Percentiles rank a stretch among this genome's conserved stretches.
These are phyloP conservation scores for Orussus abietinus DNA, from an alignment of 1,140 invertebrate species.

Conservation along the genomic window DNA sequence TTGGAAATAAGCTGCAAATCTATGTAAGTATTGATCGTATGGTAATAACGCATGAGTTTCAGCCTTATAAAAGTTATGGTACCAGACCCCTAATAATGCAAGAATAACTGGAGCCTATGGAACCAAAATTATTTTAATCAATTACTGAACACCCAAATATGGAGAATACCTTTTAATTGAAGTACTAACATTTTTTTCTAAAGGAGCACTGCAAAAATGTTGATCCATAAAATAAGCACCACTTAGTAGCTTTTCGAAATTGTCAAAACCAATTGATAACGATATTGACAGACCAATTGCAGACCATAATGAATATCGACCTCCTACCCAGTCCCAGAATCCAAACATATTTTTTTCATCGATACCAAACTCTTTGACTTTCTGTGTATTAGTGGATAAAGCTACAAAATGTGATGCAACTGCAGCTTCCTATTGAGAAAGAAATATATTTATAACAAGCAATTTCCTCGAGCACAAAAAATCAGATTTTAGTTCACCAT, in stretches of 20 bases:
- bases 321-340: conserved; percentile 99
- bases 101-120: conserved; percentile 87
- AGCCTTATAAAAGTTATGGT: conserved; percentile 90
- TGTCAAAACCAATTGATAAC: conserved; percentile 90
- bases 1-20: conserved; percentile 99
- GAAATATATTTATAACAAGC: conserved; percentile 18
- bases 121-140: no score
- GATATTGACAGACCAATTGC: conserved; percentile 97
- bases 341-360: conserved; percentile 97
- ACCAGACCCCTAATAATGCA: conserved; percentile 94
- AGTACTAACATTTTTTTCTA: conserved; percentile 83
- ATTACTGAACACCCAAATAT: no score
- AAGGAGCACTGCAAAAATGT: conserved; percentile 82
- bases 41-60: conserved; percentile 96
- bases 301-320: conserved; percentile 96
- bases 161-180: conserved; percentile 1
- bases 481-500: conserved; percentile 7
- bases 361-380: conserved; percentile 96
- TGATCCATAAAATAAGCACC: conserved; percentile 94
- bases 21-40: conserved; percentile 98
- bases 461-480: conserved; percentile 5
- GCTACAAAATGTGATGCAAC: conserved; percentile 98
- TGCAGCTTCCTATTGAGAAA: conserved; percentile 62
- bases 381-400: conserved; percentile 88
- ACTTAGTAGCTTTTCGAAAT: conserved; percentile 87